phyloP scores from a whole-genome alignment of 1,140 invertebrate species.

The Samia ricini region DNA sequence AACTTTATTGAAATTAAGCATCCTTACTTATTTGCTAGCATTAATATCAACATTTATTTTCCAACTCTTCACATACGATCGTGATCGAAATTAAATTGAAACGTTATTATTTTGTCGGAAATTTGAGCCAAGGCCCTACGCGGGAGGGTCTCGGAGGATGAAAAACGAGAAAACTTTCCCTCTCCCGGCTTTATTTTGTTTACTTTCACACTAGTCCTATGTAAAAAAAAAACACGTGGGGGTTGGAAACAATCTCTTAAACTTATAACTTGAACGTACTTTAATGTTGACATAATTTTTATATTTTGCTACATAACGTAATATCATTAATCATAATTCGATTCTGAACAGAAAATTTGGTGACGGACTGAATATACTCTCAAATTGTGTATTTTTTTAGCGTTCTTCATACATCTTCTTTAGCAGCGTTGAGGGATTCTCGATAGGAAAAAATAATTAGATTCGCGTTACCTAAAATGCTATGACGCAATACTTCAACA shows the following conservation, averaged over 20 bases:
- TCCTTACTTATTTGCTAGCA: too few relatives aligned
- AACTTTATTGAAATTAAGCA: too few relatives aligned
- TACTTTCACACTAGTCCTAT: conserved; percentile 69
- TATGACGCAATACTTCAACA: too few relatives aligned
- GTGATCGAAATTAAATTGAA: conserved; percentile 52
- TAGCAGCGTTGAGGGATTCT: too few relatives aligned
- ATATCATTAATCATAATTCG: too few relatives aligned
- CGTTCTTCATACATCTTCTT: too few relatives aligned
- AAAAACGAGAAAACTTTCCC: conserved; percentile 71
- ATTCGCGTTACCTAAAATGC: too few relatives aligned
- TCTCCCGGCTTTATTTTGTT: conserved; percentile 49
- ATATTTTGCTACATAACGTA: too few relatives aligned
- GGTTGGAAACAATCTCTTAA: conserved; percentile 40
- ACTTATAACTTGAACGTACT: conserved; percentile 31
- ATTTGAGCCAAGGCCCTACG: conserved; percentile 48
- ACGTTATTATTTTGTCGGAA: conserved; percentile 58
- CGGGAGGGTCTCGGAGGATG: conserved; percentile 45
- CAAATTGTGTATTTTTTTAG: too few relatives aligned
- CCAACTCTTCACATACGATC: conserved; percentile 15
- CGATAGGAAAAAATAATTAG: too few relatives aligned
- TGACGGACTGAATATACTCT: too few relatives aligned
- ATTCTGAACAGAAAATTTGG: too few relatives aligned
- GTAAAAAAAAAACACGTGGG: conserved; percentile 45
- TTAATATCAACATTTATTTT: neutral
- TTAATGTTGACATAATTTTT: conserved; percentile 14